phyloP scores from a whole-genome alignment of 2,797 vertebrate genomes.

The Galago senegalensis region DNA sequence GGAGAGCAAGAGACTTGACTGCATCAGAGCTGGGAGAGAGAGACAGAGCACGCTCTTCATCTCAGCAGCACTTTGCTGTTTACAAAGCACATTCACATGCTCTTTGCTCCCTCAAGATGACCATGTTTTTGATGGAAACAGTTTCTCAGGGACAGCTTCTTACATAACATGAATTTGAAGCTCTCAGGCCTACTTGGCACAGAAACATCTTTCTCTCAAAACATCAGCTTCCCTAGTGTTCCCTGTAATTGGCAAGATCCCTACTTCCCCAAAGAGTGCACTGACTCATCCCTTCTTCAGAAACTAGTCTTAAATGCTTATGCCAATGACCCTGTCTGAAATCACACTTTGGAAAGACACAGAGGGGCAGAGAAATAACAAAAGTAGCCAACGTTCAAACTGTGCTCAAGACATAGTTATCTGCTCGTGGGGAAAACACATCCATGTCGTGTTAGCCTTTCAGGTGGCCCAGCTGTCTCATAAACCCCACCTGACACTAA shows the following conservation, averaged over 20 bases:
- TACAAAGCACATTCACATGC: neutral
- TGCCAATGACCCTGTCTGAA: neutral
- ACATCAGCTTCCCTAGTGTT: constrained; percentile 63
- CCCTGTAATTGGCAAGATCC: constrained; percentile 77
- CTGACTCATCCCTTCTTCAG: constrained; percentile 79
- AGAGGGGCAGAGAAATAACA: constrained; percentile 62
- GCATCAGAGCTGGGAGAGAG: neutral
- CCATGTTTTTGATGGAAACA: neutral
- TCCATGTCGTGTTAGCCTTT: neutral
- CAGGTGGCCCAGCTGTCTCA: neutral
- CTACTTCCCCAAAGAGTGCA: constrained; percentile 61
- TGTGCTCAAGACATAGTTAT: neutral
- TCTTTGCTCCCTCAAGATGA: constrained; percentile 27
- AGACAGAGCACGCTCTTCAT: neutral
- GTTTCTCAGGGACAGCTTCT: constrained; percentile 40
- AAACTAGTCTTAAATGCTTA: constrained; percentile 59
- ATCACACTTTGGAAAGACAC: constrained; percentile 68
- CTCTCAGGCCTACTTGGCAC: constrained; percentile 36
- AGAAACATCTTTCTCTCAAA: constrained; percentile 67
- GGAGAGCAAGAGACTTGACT: neutral
- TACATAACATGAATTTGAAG: constrained; percentile 63
- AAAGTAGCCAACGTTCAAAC: constrained; percentile 40
- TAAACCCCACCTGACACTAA: neutral
- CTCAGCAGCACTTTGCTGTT: constrained; percentile 29
- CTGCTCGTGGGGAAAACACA: neutral